A percentile compares a stretch with the other conserved stretches of the same genome.
Evolutionary conservation across 2,888 invertebrate genomes (phyloP).

Genomic region (Folsomia candida): DNA sequence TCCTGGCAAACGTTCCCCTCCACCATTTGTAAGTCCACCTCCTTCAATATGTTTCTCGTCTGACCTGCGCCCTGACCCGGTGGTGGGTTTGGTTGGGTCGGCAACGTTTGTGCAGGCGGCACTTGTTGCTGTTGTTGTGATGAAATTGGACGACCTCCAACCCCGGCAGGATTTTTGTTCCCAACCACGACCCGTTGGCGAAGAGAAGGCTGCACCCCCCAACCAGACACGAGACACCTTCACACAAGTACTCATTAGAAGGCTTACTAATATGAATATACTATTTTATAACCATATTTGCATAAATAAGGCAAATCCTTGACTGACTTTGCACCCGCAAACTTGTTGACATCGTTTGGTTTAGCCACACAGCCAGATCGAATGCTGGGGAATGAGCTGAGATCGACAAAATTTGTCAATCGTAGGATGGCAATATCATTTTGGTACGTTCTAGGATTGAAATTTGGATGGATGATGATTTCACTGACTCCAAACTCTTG

Average conservation of each 20-base stretch:
- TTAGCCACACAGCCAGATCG: constrained; percentile 45
- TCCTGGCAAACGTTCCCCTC: constrained; percentile 44
- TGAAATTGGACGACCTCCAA: constrained; percentile 8
- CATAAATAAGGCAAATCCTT: constrained; percentile 8
- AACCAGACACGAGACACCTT: constrained; percentile 47
- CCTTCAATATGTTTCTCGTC: constrained; percentile 46
- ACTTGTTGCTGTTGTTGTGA: constrained; percentile 11
- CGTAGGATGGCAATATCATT: constrained; percentile 48
- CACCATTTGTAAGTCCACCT: constrained; percentile 46
- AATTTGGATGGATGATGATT: constrained; percentile 46
- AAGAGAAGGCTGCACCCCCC: constrained; percentile 43
- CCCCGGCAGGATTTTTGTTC: constrained; percentile 30
- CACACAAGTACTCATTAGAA: constrained; percentile 1
- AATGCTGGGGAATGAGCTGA: constrained; percentile 44
- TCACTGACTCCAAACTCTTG: constrained; percentile 38
- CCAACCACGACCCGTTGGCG: neutral
- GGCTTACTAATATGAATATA: too few species aligned
- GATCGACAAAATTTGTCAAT: constrained; percentile 36
- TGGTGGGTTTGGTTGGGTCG: neutral
- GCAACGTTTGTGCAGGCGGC: neutral
- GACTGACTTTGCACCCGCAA: constrained; percentile 42
- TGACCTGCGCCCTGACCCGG: neutral
- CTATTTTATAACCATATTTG: neutral
- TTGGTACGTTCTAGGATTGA: constrained; percentile 46
- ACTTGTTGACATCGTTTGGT: constrained; percentile 40